Evolutionary conservation across 2,113 vertebrate species (phyloP), one percentile per base, ranked within the genome.

Genomic region (Glaucidium brasilianum): DNA sequence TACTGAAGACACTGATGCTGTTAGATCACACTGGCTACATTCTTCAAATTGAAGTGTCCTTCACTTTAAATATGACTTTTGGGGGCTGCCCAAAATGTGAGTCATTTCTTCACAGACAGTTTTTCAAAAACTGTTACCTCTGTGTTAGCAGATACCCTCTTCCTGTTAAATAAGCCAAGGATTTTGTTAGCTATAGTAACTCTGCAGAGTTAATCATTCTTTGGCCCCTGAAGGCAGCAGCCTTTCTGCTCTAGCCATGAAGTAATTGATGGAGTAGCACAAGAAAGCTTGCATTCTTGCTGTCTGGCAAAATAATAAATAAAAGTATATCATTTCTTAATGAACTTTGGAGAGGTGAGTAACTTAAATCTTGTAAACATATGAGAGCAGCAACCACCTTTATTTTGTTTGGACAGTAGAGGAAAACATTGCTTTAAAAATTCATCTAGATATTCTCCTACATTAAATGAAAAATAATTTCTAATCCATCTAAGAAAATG

Each of bases 311-410:
- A 96, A 94, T 93, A 82, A 87, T 83, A 56, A 37, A 68, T 94
- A 92, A 93, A 96, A 93, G 83, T 77, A 32, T 59, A 95, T 96
- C 58, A 96, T 95, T 97, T 95, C 91, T 95, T 91, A 93, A 91
- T 92, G 67, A 74, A 92, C 63, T 78, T 32, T 19, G 35, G 87
- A 90, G 69, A 92, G 85, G 43, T 87, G 84, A 88, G 71, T 78
- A 85, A 95, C 92, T 94, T 93, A 92, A 97, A 85, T 92, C 59
- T 94, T 82, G 66, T 92, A 96, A 98, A 94, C 39, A 63, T 63
- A 82, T 47, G 74, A 96, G 60, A 88, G 50, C 27, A 82, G 58
- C 37, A 89, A 60, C 62, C 75, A 90, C 35, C 52, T 59, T 86
- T 56, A 87, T 88, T 91, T 93, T 72, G 25, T 82, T 90, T 4